These are phyloP conservation scores for Salmo trutta DNA, from an alignment of 2,797 vertebrate species.

Conservation along the genomic window DNA sequence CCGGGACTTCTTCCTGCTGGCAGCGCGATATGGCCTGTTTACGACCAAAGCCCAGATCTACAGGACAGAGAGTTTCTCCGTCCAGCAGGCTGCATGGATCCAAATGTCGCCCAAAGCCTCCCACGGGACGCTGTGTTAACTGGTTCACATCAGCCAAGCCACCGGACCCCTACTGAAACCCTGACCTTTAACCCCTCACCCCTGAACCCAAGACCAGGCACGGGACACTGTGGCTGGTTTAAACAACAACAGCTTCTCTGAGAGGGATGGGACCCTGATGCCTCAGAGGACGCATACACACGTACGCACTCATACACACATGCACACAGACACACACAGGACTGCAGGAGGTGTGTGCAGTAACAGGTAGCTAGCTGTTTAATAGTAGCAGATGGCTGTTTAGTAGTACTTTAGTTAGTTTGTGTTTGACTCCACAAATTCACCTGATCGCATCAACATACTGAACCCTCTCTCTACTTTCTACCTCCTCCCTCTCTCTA, in stretches of 20 bases:
- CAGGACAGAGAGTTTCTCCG: constrained; percentile 86
- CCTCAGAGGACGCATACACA: constrained; percentile 9
- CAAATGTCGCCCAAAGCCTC: constrained; percentile 73
- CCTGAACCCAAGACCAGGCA: neutral
- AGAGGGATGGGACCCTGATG: neutral
- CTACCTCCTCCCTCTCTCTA: neutral
- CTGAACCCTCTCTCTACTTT: neutral
- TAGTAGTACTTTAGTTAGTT: neutral
- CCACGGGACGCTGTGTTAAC: constrained; percentile 73
- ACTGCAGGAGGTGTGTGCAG: neutral
- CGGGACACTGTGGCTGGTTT: neutral
- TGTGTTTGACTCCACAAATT: neutral
- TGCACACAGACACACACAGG: neutral
- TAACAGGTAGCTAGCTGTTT: neutral
- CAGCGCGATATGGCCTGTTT: constrained; percentile 90
- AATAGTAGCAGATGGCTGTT: neutral
- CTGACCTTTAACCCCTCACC: neutral
- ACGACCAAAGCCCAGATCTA: constrained; percentile 89
- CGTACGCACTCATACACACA: constrained; percentile 12
- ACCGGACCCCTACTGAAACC: constrained; percentile 45
- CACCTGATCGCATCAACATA: neutral
- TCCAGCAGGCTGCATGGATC: constrained; percentile 80
- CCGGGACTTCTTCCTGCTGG: constrained; percentile 89
- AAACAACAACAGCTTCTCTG: neutral
- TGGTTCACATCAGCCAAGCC: constrained; percentile 75